phyloP scores from a whole-genome alignment of 2,888 invertebrate species.

The Trichacis sp. region DNA sequence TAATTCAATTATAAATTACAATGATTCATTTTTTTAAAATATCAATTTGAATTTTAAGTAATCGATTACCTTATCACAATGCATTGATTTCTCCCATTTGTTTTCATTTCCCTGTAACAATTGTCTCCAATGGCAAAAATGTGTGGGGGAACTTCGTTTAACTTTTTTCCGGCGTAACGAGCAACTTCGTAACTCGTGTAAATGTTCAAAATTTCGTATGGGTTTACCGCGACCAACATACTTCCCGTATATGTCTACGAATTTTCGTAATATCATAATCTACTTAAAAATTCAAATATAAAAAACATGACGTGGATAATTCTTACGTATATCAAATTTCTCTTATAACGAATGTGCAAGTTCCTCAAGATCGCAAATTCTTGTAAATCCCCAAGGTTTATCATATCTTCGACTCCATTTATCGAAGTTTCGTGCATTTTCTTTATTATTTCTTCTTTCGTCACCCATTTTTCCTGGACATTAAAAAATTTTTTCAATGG shows the following conservation, averaged over 20 bases:
- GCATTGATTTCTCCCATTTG: constrained; percentile 85
- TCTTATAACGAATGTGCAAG: constrained; percentile 87
- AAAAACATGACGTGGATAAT: neutral
- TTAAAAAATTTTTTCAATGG: neutral
- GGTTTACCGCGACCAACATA: constrained; percentile 95
- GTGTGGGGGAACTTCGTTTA: constrained; percentile 92
- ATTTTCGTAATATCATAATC: too few relatives aligned
- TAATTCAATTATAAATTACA: too few relatives aligned
- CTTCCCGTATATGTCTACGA: constrained; percentile 95
- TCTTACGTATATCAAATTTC: constrained; percentile 90
- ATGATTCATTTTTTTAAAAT: too few relatives aligned
- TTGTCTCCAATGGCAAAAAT: constrained; percentile 96
- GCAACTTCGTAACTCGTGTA: constrained; percentile 91
- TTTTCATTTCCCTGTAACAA: constrained; percentile 85
- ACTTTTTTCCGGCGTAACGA: constrained; percentile 83
- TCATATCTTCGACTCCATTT: constrained; percentile 94
- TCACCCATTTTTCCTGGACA: constrained; percentile 30
- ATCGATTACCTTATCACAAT: constrained; percentile 89
- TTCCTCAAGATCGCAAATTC: constrained; percentile 94
- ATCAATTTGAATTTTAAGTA: too few relatives aligned
- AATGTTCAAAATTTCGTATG: constrained; percentile 94
- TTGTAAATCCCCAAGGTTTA: constrained; percentile 92
- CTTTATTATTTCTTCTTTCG: constrained; percentile 75
- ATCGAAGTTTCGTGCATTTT: constrained; percentile 84
- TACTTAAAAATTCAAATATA: too few relatives aligned